Percentiles rank a stretch among this genome's conserved stretches.
Evolutionary conservation across 2,888 invertebrate genomes (phyloP).

Genomic region (Hydraecia micacea): DNA sequence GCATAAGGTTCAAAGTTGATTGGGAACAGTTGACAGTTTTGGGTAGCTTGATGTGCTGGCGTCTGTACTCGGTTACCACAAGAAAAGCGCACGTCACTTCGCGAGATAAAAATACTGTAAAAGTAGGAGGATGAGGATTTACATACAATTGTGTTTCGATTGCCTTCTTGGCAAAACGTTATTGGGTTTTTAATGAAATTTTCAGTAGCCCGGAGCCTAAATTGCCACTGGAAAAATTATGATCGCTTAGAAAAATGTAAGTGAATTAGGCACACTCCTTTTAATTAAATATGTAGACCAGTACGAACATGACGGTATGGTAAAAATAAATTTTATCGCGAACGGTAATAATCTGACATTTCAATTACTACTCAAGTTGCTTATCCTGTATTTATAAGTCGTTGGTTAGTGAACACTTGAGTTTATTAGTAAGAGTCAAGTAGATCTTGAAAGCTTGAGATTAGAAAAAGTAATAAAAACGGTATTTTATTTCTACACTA

Average conservation of each 20-base stretch:
- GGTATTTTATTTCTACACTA: constrained; percentile 2
- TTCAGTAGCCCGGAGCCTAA: not conserved
- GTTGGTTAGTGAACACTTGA: not conserved
- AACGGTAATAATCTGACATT: not conserved
- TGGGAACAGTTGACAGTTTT: too few relatives aligned
- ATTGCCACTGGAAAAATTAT: not conserved
- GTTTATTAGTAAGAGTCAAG: constrained; percentile 9
- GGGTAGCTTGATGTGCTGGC: too few relatives aligned
- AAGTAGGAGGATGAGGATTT: too few relatives aligned
- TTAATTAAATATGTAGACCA: not conserved
- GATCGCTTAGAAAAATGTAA: not conserved
- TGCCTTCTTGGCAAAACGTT: not conserved
- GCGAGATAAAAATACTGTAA: too few relatives aligned
- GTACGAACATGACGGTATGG: not conserved
- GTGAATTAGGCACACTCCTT: not conserved
- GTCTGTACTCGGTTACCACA: too few relatives aligned
- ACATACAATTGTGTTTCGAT: not conserved
- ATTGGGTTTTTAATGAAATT: not conserved
- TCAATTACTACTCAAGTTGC: not conserved
- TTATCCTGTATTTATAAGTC: not conserved
- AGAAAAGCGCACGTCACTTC: too few relatives aligned
- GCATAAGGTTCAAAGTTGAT: too few relatives aligned
- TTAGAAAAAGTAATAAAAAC: constrained; percentile 6
- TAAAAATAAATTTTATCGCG: not conserved
- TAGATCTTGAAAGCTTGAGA: constrained; percentile 3